Conservation (phyloP, 2,113 vertebrate genomes). For the Columba janthina region DNA sequence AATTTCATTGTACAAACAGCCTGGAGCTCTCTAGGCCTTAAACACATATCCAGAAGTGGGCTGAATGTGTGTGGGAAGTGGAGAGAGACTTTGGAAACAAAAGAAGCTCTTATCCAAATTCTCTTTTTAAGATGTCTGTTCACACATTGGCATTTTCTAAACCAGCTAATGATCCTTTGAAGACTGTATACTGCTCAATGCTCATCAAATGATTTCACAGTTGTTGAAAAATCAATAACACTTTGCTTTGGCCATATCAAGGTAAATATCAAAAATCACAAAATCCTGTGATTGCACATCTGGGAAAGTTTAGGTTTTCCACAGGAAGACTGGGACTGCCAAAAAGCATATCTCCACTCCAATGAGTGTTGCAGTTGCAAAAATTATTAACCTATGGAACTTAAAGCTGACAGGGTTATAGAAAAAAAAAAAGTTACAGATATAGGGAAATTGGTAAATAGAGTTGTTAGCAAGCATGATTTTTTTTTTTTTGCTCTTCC, state of each 20-base stretch:
- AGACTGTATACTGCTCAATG: not conserved
- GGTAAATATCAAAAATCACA: not conserved
- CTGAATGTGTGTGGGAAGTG: not conserved
- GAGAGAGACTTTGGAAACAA: conserved; percentile 7
- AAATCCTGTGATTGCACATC: not conserved
- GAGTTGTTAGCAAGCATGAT: not conserved
- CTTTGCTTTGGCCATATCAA: not conserved
- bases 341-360: not conserved
- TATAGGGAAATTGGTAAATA: not conserved
- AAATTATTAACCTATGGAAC: not conserved
- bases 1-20: conserved; percentile 18
- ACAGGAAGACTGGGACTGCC: not conserved
- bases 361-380: not conserved
- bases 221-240: not conserved
- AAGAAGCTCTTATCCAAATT: not conserved
- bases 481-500: not conserved
- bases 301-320: conserved; percentile 18
- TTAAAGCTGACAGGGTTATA: not conserved
- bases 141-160: not conserved
- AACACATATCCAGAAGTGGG: not conserved
- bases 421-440: not conserved
- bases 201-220: not conserved
- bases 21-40: conserved; percentile 1
- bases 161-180: not conserved
- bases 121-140: not conserved